phyloP scores from a whole-genome alignment of 1,140 invertebrate genomes.

The Trichonephila clavipes region DNA sequence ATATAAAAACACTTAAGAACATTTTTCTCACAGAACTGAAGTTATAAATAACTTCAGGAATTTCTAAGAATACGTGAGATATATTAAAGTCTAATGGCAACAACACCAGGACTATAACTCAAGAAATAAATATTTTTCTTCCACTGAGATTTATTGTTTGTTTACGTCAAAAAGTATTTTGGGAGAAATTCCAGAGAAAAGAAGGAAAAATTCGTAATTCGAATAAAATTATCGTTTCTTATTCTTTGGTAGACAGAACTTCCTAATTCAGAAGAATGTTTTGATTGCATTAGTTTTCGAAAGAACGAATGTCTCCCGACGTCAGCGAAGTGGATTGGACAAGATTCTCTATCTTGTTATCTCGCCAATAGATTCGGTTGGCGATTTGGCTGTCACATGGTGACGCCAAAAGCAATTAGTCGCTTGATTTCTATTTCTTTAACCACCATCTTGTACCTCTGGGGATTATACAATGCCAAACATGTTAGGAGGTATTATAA shows the following conservation, averaged over 20 bases:
- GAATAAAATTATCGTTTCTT: conserved; percentile 20
- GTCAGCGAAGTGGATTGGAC: neutral
- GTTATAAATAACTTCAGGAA: too few species aligned
- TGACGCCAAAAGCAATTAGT: conserved; percentile 56
- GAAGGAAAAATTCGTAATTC: neutral
- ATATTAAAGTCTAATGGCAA: too few species aligned
- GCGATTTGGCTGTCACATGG: conserved; percentile 56
- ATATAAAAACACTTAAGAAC: too few species aligned
- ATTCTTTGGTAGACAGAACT: neutral
- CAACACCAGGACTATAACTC: too few species aligned
- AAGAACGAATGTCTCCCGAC: conserved; percentile 10
- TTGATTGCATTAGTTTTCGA: conserved; percentile 49
- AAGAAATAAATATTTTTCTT: too few species aligned
- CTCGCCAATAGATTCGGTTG: conserved; percentile 58
- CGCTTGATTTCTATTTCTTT: conserved; percentile 29
- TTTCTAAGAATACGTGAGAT: too few species aligned
- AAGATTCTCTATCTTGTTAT: conserved; percentile 49
- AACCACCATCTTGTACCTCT: neutral
- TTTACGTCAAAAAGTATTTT: too few species aligned
- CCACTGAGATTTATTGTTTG: too few species aligned
- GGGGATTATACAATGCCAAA: conserved; percentile 46
- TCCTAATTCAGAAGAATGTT: conserved; percentile 50
- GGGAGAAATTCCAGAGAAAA: too few species aligned
- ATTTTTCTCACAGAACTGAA: too few species aligned
- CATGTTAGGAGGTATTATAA: neutral